These are phyloP conservation scores for Drosophila miranda DNA, from an alignment of 1,140 invertebrate genomes.

Conservation along the genomic window DNA sequence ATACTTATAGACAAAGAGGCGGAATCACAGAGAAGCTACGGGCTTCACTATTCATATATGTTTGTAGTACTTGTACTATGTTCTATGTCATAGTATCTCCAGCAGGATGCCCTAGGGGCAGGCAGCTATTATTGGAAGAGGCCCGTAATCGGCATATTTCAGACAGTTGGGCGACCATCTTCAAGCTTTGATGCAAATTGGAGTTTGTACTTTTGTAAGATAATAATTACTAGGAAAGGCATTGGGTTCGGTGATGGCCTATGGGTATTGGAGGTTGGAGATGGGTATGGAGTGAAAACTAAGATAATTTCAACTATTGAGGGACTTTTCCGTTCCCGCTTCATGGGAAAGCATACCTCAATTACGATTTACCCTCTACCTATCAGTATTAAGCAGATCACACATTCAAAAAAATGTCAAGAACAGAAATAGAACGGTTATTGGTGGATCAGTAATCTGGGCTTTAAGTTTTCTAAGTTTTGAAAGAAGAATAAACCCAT, in stretches of 20 bases:
- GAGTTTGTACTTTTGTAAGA: slow-evolving; percentile 12
- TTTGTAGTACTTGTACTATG: background rate
- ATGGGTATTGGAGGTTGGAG: too few species aligned
- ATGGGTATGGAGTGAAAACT: too few species aligned
- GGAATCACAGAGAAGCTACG: slow-evolving; percentile 6
- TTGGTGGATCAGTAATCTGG: too few species aligned
- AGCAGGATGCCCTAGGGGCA: slow-evolving; percentile 23
- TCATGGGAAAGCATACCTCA: too few species aligned
- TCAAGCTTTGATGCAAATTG: slow-evolving; percentile 7
- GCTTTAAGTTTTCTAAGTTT: too few species aligned
- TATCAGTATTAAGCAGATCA: too few species aligned
- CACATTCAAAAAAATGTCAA: too few species aligned
- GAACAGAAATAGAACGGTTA: too few species aligned
- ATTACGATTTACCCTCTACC: too few species aligned
- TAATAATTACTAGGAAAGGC: slow-evolving; percentile 5
- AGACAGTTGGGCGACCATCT: slow-evolving; percentile 48
- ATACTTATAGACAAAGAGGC: slow-evolving; percentile 3
- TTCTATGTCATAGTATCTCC: slow-evolving; percentile 20
- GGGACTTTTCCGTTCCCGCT: too few species aligned
- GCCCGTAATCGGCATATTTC: slow-evolving; percentile 30
- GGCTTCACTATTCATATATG: background rate
- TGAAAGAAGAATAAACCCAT: too few species aligned
- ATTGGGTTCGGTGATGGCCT: background rate
- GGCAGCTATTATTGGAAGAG: slow-evolving; percentile 35
- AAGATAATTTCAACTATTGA: too few species aligned